Evolutionary conservation across 2,113 vertebrate genomes (phyloP), one percentile per base, ranked within the genome.

Genomic region (Irena cyanogastra): DNA sequence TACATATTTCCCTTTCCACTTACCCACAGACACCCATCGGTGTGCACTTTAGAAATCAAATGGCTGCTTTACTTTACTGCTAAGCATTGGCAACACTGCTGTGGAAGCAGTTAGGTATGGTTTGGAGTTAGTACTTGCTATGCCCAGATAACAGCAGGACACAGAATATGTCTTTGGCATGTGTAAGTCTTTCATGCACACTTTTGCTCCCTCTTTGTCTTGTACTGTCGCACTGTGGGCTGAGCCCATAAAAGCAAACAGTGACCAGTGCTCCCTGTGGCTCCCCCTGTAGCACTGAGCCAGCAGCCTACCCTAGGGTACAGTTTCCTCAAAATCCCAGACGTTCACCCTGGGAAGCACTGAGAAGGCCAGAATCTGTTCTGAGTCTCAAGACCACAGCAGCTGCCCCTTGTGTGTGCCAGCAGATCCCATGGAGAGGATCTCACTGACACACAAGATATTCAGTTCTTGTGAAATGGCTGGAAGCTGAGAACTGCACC

Each of bases 1-100:
- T 18, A 95, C 42, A 21, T 33, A 83, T 47, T 93, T 88, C 83
- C 69, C 64, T 87, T 87, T 78, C 76, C n/a, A 59, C 70, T 83
- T 68, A n/a, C 9, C 8, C 84, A 82, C 37, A 87, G 41, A 52
- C 30, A 75, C 63, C 33, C 28, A 57, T 8, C 42, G 61, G 31
- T 4, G 24, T 44, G 57, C 83, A 61, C 74, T 86, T 86, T 23
- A 90, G n/a, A 80, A 93, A 76, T 13, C 1, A 0, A 84, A 91
- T 4, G 30, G 75, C 82, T 88, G 75, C 31, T 94, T 79, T 61
- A 18, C 45, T 85, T 85, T 81, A 81, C 24, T 69, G 47, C 31
- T 68, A 12, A 8, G 15, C 7, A 20, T 26, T 64, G n/a, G 60
- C 68, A 82, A 37, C 21, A 35, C 44, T n/a, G 79, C 76, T 94